Evolutionary conservation across 2,888 invertebrate species (phyloP).

Genomic region (Chirona hameri): DNA sequence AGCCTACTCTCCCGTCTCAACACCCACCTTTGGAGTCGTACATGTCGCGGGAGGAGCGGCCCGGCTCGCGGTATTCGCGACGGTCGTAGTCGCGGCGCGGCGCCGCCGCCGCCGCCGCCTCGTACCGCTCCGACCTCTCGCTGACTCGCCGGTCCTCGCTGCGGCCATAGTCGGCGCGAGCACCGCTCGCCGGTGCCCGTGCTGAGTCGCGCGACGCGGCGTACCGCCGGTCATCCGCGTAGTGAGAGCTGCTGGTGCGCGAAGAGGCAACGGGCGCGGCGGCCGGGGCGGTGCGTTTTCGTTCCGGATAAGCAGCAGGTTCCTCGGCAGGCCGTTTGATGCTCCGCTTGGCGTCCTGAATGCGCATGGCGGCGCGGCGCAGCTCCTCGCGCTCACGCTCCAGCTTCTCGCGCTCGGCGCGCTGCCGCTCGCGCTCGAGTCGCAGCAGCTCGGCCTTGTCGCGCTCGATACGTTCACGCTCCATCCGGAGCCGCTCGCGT

Average conservation of each 20-base stretch:
- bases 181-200: background rate
- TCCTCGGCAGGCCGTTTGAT: conserved; percentile 29
- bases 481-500: conserved; percentile 58
- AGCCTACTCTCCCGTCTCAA: no score
- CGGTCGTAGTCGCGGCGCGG: conserved; percentile 22
- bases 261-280: background rate
- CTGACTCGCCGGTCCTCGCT: conserved; percentile 23
- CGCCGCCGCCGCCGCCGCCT: conserved; percentile 2
- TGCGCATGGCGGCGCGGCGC: conserved; percentile 42
- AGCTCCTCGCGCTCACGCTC: conserved; percentile 62
- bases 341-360: conserved; percentile 25
- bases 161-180: conserved; percentile 6
- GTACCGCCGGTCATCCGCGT: background rate
- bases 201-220: background rate
- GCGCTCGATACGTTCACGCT: conserved; percentile 72
- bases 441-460: conserved; percentile 80
- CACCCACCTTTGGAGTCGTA: conserved; percentile 25
- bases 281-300: conserved; percentile 5
- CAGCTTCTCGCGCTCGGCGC: conserved; percentile 59
- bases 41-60: background rate
- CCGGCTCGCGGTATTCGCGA: background rate
- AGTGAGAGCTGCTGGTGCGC: conserved; percentile 2
- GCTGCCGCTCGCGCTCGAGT: conserved; percentile 77
- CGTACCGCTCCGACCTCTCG: conserved; percentile 13
- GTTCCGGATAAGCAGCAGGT: background rate